Conservation (phyloP, 2,888 invertebrate species). For the Cheilosia vulpina region DNA sequence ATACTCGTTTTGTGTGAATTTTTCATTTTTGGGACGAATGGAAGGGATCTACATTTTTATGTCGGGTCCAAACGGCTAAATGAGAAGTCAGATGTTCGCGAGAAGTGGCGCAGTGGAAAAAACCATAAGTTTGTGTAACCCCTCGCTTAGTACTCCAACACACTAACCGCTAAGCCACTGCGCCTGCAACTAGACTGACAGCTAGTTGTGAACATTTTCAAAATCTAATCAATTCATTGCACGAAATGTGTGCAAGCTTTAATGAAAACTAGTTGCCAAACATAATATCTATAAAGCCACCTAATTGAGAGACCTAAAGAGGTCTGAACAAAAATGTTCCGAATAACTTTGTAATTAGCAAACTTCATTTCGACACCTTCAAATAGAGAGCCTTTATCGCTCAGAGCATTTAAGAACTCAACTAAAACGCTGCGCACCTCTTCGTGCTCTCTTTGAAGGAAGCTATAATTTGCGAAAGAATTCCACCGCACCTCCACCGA, state of each 20-base stretch:
- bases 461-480: conserved; percentile 50
- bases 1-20: too few species aligned
- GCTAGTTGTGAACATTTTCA: too few species aligned
- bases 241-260: background rate
- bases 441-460: conserved; percentile 3
- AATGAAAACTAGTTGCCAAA: background rate
- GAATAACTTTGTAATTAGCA: conserved; percentile 62
- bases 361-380: conserved; percentile 51
- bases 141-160: too few species aligned
- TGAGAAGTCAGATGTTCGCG: too few species aligned
- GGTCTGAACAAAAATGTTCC: conserved; percentile 40
- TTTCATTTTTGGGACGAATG: too few species aligned
- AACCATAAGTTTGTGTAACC: too few species aligned
- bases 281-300: conserved; percentile 5
- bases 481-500: conserved; percentile 40
- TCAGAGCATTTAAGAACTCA: conserved; percentile 3
- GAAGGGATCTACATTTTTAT: too few species aligned
- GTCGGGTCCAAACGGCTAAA: too few species aligned
- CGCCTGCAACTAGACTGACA: too few species aligned
- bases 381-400: conserved; percentile 17
- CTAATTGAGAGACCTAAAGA: conserved; percentile 47
- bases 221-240: background rate
- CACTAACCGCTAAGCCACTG: too few species aligned
- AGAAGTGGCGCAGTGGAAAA: too few species aligned
- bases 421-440: background rate